Base-by-base conservation (phyloP, 1,140 invertebrate genomes). In the Thaumatotibia leucotreta region DNA sequence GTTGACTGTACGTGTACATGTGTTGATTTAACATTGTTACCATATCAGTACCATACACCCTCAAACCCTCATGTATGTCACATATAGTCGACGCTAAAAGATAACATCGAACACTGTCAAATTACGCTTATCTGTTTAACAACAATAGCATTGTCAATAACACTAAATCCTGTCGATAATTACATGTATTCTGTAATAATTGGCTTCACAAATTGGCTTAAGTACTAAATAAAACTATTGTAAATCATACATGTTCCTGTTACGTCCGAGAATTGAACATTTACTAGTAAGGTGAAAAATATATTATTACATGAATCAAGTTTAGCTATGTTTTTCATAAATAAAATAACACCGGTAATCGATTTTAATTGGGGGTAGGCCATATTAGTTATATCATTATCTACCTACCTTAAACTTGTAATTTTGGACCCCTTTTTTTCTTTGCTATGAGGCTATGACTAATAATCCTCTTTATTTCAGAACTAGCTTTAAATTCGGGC, bases 141-240 rank as follows among this genome's bases (percentile, higher is more conserved):
- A 8, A 58, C 52, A 58, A 29, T 58, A n/a, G 27, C 52, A 58
- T 29, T 58, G 52, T 58, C 29, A 58, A 58, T 58, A 58, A 67
- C 33, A 67, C 45, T 8, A 39, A 23, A 39, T 32, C 20, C 2
- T 20, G 11, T 32, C 23, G 8, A 35, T n/a, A 63, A 61, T 24
- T 63, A 9, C 27, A 8, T 61, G 11, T 73, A 50, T 24, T n/a
- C n/a, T 45, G 39, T 45, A 45, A 5, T 39, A 39, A 39, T 39
- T 39, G 35, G 35, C 35, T 39, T 39, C 14, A 39, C n/a, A 39
- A 10, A 9, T 39, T 4, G 6, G 35, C 35, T 39, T 39, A 10
- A 39, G 14, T 35, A 35, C 11, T 35, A 35, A n/a, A 8, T 11
- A 33, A 35, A 39, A 39, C 14, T 3, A n/a, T n/a, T 14, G 5